phyloP scores from a whole-genome alignment of 1,140 invertebrate species.

The Dolichoris vasculosae region DNA sequence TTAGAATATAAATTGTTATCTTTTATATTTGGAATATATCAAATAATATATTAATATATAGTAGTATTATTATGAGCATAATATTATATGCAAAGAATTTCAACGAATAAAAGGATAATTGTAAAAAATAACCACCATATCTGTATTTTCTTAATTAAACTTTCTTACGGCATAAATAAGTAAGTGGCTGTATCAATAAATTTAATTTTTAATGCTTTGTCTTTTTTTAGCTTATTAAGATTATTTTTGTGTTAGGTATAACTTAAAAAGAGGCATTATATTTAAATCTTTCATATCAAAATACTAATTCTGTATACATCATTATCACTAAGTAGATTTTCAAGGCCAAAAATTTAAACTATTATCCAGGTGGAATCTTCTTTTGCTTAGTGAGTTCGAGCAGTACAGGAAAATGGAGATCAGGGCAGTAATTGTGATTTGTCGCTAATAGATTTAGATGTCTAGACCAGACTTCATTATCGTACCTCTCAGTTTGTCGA shows the following conservation, averaged over 20 bases:
- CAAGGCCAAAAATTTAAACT: neutral
- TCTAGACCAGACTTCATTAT: constrained; percentile 80
- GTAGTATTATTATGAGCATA: no score
- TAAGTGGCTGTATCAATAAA: neutral
- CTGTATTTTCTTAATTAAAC: no score
- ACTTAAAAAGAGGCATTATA: neutral
- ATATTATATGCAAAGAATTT: no score
- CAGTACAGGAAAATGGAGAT: constrained; percentile 82
- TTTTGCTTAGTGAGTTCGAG: constrained; percentile 74
- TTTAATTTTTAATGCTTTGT: neutral
- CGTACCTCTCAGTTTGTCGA: constrained; percentile 77
- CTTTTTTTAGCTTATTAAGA: neutral
- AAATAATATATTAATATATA: no score
- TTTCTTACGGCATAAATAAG: neutral
- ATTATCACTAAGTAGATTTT: neutral
- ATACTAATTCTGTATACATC: neutral
- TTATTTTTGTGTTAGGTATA: neutral
- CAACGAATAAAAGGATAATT: no score
- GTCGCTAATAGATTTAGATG: constrained; percentile 77
- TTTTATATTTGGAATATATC: no score
- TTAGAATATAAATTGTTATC: no score
- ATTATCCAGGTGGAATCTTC: constrained; percentile 66
- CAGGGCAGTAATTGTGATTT: constrained; percentile 79
- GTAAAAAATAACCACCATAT: no score
- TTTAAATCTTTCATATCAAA: neutral